phyloP scores from a whole-genome alignment of 2,113 vertebrate species.

The Callipepla squamata region DNA sequence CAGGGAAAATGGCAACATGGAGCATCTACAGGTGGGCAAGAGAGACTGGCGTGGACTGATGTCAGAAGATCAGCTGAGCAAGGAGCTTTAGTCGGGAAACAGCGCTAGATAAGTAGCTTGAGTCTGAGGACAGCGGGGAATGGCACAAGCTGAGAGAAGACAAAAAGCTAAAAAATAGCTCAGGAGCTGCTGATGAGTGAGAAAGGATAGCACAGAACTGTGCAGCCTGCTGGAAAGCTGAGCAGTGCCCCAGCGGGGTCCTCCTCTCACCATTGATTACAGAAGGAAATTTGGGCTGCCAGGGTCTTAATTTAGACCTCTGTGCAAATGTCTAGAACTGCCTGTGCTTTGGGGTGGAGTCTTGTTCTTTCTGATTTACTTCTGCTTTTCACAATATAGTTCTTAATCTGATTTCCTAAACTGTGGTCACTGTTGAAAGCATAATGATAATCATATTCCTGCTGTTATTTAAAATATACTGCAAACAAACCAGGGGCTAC shows the following conservation, averaged over 20 bases:
- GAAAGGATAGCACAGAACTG: background rate
- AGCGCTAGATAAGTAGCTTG: fast-evolving
- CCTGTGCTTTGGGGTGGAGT: background rate
- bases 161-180: background rate
- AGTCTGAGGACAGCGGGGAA: background rate
- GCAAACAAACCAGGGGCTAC: background rate
- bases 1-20: background rate
- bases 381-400: background rate
- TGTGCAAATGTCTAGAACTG: background rate
- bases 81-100: background rate
- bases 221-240: background rate
- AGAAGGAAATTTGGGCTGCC: background rate
- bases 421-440: background rate
- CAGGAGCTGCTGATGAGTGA: background rate
- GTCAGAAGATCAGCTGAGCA: background rate
- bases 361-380: background rate
- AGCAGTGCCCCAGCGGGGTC: background rate
- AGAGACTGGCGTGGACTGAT: background rate
- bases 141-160: fast-evolving
- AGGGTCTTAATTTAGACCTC: background rate
- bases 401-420: background rate
- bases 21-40: background rate
- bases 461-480: background rate
- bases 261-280: slow-evolving; percentile 26
- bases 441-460: background rate